Conservation (phyloP, 2,888 invertebrate species). For the Orgyia antiqua region DNA sequence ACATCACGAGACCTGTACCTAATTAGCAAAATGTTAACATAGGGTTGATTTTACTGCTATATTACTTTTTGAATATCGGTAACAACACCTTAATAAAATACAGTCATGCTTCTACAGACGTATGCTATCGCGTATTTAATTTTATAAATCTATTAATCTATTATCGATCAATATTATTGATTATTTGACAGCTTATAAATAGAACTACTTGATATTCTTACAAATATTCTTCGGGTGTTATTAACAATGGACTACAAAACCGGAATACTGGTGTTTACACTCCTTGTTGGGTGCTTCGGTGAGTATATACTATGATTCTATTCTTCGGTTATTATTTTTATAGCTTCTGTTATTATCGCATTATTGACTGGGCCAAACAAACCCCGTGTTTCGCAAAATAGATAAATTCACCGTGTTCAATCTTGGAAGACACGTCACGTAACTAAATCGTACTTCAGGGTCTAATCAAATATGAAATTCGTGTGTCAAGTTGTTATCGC, state of each 20-base stretch:
- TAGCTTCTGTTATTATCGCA: neutral
- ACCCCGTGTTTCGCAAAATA: too few species aligned
- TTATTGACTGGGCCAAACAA: too few species aligned
- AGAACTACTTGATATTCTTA: neutral
- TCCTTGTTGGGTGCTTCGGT: conserved; percentile 44
- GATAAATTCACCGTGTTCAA: neutral
- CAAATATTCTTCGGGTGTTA: conserved; percentile 11
- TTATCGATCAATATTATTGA: conserved; percentile 3
- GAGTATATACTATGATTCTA: conserved; percentile 4
- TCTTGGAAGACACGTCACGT: too few species aligned
- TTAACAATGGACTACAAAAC: conserved; percentile 25
- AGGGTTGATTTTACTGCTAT: too few species aligned
- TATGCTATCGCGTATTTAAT: too few species aligned
- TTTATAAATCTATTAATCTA: neutral
- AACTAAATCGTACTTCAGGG: too few species aligned
- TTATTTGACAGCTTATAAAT: neutral
- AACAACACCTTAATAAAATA: too few species aligned
- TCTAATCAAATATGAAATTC: too few species aligned
- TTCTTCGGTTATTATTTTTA: neutral
- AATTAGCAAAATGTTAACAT: too few species aligned
- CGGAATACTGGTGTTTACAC: conserved; percentile 31
- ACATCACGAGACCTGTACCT: too few species aligned
- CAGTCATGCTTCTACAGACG: neutral
- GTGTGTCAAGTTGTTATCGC: too few species aligned
- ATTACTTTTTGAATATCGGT: too few species aligned